phyloP scores from a whole-genome alignment of 2,113 vertebrate genomes.

The Cisticola juncidis region DNA sequence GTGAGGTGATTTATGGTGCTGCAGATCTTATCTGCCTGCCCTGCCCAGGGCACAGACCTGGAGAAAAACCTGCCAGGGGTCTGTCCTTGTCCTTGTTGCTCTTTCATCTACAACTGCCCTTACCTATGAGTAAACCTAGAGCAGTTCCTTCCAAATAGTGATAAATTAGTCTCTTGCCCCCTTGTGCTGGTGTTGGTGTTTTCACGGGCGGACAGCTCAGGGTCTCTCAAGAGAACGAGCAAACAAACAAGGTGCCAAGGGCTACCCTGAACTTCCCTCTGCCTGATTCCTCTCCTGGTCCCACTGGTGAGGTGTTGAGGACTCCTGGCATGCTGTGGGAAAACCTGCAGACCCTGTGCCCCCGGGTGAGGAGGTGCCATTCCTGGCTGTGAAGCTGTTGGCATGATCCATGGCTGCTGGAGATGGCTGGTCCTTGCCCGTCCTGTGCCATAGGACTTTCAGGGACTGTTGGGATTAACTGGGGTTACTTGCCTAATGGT shows the following conservation, averaged over 20 bases:
- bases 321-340: accelerated
- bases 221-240: background rate
- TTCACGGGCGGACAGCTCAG: background rate
- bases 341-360: background rate
- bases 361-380: accelerated
- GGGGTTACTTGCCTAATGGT: background rate
- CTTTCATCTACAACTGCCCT: background rate
- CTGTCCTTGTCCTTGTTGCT: background rate
- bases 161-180: background rate
- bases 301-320: background rate
- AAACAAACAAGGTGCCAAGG: background rate
- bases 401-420: background rate
- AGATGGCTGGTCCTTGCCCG: accelerated
- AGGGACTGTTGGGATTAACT: background rate
- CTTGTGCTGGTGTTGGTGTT: background rate
- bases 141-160: background rate
- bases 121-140: background rate
- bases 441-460: accelerated
- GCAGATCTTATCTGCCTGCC: slow-evolving; percentile 37
- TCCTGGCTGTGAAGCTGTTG: background rate
- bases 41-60: background rate
- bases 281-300: background rate
- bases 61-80: background rate
- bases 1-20: background rate
- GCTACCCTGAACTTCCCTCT: background rate